Evolutionary conservation across 2,797 vertebrate species (phyloP), one percentile per base, ranked within the genome.

Genomic region (Jordanella pulchra): DNA sequence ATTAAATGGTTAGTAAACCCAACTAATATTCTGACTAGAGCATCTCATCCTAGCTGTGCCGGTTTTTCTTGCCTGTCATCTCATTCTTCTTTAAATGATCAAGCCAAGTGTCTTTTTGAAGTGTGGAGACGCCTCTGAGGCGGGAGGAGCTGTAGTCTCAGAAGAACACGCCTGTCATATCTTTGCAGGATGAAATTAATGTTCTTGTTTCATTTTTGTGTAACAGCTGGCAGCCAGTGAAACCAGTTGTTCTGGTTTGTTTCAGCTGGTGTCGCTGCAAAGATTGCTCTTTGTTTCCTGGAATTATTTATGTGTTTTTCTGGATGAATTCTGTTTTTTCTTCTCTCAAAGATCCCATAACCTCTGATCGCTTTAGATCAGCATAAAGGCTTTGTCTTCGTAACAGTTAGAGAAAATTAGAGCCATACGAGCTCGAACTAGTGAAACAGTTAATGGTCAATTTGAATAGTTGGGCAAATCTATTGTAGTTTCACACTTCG

Each of bases 181-280:
- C 13, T 76, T 79, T 72, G 67, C 51, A 72, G 48, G 53, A 32
- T 1, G 35, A 42, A 63, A n/a, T 63, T 12, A 4, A 39, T 0
- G 32, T n/a, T 42, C 60, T 42, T 23, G 21, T 63, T 63, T 42
- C 13, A 3, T n/a, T 42, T 63, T 63, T 15, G 60, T 42, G 5
- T 6, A n/a, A 0, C 58, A 39, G 58, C 58, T 63, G 23, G 13
- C 6, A 35, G 60, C 60, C 2, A 76, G 71, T 77, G 3, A 67
- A 92, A 90, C 89, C 0, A 77, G 91, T 88, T 65, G 68, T 69
- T 91, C 90, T 2, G 81, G 88, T 91, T 89, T 69, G 58, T 65
- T 69, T 15, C 51, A 18, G 0, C 27, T 17, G 42, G 28, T 60
- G 30, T 39, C 17, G 3, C 56, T 60, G 21, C 30, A 32, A 10